Evolutionary conservation across 2,888 invertebrate genomes (phyloP).

Genomic region (Acholoe squamosa): DNA sequence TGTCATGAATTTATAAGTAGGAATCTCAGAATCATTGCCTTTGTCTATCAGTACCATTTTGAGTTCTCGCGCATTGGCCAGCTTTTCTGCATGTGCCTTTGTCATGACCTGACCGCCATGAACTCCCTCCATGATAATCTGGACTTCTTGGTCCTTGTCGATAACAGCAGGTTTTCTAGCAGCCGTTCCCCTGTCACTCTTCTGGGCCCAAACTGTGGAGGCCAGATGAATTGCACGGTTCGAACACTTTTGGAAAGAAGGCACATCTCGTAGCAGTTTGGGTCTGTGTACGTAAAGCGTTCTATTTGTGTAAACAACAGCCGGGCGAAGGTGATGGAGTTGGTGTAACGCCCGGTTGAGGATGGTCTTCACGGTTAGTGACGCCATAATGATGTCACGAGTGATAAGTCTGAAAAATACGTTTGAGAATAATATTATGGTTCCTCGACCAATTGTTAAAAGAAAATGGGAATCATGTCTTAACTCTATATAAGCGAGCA

Average conservation of each 20-base stretch:
- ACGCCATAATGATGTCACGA: background rate
- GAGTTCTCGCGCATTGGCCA: background rate
- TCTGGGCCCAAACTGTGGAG: background rate
- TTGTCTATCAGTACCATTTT: background rate
- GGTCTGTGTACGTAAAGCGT: background rate
- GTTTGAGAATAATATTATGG: too few relatives aligned
- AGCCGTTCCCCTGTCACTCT: background rate
- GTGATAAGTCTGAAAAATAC: background rate
- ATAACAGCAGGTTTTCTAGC: background rate
- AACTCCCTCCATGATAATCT: background rate
- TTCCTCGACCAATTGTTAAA: too few relatives aligned
- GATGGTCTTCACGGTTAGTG: background rate
- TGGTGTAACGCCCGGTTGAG: background rate
- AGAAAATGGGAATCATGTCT: too few relatives aligned
- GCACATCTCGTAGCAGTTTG: background rate
- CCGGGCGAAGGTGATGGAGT: background rate
- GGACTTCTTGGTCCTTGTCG: background rate
- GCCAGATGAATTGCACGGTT: background rate
- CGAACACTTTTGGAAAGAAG: background rate
- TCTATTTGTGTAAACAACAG: background rate
- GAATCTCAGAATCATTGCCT: background rate
- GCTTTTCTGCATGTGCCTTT: background rate
- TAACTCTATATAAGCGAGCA: too few relatives aligned
- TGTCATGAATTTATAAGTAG: slow-evolving; percentile 30
- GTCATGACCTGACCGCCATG: background rate